Percentiles rank a stretch among this genome's conserved stretches.
Conservation (phyloP, 2,113 vertebrate species). For the Neolamprologus falcicula region DNA sequence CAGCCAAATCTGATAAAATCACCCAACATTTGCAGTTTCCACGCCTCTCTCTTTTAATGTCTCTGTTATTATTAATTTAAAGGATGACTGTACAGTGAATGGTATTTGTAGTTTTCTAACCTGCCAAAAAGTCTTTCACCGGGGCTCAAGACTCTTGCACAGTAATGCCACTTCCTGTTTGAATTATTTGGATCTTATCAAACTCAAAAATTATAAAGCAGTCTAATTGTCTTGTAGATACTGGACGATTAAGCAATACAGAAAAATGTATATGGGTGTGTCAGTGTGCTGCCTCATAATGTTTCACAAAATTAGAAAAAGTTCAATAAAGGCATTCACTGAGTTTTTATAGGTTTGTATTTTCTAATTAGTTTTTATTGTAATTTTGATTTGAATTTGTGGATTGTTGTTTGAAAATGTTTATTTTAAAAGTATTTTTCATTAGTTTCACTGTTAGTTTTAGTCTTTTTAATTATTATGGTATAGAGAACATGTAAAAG, state of each 20-base stretch:
- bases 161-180: neutral
- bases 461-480: neutral
- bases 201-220: neutral
- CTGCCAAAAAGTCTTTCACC: neutral
- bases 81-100: neutral
- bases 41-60: neutral
- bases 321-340: neutral
- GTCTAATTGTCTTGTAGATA: neutral
- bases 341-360: neutral
- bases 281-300: neutral
- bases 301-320: neutral
- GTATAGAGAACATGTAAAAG: neutral
- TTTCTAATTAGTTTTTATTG: neutral
- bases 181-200: neutral
- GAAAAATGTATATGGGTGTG: neutral
- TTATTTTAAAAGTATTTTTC: neutral
- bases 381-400: neutral
- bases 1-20: neutral
- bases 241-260: neutral
- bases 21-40: neutral
- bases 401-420: neutral
- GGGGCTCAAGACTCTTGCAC: neutral
- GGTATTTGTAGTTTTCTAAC: neutral
- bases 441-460: neutral
- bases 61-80: neutral